phyloP scores from a whole-genome alignment of 35 echinoderm and acorn worm species.

The Hemicentrotus pulcherrimus region DNA sequence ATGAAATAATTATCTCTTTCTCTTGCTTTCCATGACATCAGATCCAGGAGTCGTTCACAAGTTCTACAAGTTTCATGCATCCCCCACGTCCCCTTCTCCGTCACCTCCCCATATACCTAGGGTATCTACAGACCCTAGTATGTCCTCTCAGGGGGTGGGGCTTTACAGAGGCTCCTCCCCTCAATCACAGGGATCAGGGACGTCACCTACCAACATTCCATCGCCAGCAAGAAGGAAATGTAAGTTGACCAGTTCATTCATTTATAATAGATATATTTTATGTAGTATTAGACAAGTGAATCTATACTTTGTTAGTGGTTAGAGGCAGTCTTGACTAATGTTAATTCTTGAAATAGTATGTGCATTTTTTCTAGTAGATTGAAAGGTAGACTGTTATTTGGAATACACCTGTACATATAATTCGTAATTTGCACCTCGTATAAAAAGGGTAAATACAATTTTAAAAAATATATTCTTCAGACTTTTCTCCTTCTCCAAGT shows the following conservation, averaged over 20 bases:
- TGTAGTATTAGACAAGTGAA: too few relatives aligned
- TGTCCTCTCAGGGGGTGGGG: conserved; percentile 42
- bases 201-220: conserved; percentile 62
- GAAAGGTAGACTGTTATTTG: too few relatives aligned
- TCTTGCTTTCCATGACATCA: neutral
- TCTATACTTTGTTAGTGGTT: too few relatives aligned
- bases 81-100: conserved; percentile 62
- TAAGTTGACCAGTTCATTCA: conserved; percentile 16
- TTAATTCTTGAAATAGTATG: too few relatives aligned
- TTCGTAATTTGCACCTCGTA: too few relatives aligned
- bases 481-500: too few relatives aligned
- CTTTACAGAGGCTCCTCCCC: conserved; percentile 44
- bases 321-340: too few relatives aligned
- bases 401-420: too few relatives aligned
- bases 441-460: too few relatives aligned
- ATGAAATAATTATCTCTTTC: neutral
- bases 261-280: neutral
- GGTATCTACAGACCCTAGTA: conserved; percentile 51
- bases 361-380: too few relatives aligned
- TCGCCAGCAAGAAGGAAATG: conserved; percentile 73
- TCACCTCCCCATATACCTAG: conserved; percentile 59
- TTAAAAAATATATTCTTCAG: too few relatives aligned
- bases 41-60: conserved; percentile 54
- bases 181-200: conserved; percentile 41
- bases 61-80: conserved; percentile 41